phyloP scores from a whole-genome alignment of 2,797 vertebrate genomes.

The Melanotaenia nigrans region DNA sequence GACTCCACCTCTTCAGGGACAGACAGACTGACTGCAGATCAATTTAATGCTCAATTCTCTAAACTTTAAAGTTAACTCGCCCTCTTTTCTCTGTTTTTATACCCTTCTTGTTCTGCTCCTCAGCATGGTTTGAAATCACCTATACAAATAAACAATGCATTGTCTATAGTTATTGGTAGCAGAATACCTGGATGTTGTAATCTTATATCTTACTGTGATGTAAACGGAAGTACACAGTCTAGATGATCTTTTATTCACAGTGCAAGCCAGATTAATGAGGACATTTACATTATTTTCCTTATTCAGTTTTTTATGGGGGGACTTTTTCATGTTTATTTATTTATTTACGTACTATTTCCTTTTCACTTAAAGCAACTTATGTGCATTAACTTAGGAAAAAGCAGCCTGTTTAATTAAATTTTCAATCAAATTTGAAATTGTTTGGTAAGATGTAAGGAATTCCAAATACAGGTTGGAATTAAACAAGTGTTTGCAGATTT shows the following conservation, averaged over 20 bases:
- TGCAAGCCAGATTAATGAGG: conserved; percentile 2
- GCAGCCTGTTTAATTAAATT: background rate
- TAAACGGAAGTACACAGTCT: background rate
- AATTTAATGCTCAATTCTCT: conserved; percentile 66
- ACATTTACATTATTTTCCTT: conserved; percentile 11
- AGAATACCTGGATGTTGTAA: background rate
- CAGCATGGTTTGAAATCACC: conserved; percentile 33
- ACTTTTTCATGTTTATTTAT: conserved; percentile 17
- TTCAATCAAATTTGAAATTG: no score
- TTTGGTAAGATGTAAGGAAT: background rate
- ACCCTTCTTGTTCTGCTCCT: conserved; percentile 11
- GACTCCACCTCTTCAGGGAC: conserved; percentile 62
- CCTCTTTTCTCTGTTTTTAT: conserved; percentile 17
- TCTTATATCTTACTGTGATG: background rate
- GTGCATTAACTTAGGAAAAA: background rate
- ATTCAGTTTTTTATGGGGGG: conserved; percentile 8
- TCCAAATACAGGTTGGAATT: background rate
- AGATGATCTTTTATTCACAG: background rate
- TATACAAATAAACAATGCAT: conserved; percentile 12
- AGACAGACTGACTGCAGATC: conserved; percentile 64
- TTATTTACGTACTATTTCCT: conserved; percentile 1
- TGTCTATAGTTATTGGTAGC: conserved; percentile 12
- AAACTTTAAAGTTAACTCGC: conserved; percentile 52
- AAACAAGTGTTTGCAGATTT: conserved; percentile 13
- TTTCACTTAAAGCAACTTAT: background rate